Base-by-base conservation (phyloP, 2,888 invertebrate genomes). In the Lottia scabra region DNA sequence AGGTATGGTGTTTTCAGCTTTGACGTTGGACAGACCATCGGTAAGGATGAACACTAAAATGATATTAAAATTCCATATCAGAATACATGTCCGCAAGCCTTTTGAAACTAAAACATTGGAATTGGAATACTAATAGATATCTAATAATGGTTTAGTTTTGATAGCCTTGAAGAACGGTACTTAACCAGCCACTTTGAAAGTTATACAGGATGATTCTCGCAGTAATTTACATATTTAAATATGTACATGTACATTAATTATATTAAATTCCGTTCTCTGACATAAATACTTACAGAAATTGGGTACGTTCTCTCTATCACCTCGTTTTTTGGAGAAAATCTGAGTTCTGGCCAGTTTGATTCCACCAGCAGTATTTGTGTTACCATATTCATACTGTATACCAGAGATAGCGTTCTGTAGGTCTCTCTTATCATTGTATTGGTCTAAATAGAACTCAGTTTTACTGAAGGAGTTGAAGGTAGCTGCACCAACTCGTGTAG, bases 361-460 rank as follows among this genome's bases (percentile, higher is more conserved):
- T 6, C 85, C 88, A 10, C 79, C 81, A 4, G 87, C 86, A 6
- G 87, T 86, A 78, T 87, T 85, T 0, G 87, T 87, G 71, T 85
- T 84, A 13, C 87, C 87, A 63, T 84, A 83, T 68, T 80, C 81
- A 64, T 86, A 85, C 26, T 79, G 75, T 68, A 87, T 84, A 27
- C 82, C 83, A 10, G 85, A 81, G 30, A 88, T 83, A 46, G 85
- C 87, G 70, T 83, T 83, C 71, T 83, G 82, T 6, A 87, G 78
- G 5, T 80, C 75, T 38, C 72, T 77, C 65, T 83, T 77, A 71
- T 80, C 74, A n/a, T 73, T 48, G 73, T 84, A 85, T 27, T 79
- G 48, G 70, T 84, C 82, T 73, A 88, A 76, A 74, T 83, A 80
- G 80, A 87, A 70, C 81, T 85, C 73, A 76, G 74, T 65, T 30